These are phyloP conservation scores for Nyctalus aviator DNA, from an alignment of 2,797 vertebrate genomes.

Conservation along the genomic window DNA sequence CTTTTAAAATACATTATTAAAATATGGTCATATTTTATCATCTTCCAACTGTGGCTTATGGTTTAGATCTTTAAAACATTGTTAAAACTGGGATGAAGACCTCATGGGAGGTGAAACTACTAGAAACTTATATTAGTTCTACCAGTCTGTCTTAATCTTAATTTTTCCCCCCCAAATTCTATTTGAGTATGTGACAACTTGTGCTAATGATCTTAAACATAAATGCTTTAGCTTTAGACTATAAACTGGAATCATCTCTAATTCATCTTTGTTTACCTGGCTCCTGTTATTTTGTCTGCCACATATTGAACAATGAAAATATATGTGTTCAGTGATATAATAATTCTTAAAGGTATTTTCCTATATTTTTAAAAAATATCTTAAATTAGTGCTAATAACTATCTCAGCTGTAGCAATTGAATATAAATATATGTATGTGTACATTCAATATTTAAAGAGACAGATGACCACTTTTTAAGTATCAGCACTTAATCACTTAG, in stretches of 20 bases:
- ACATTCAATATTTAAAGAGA: conserved; percentile 67
- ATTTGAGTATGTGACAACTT: neutral
- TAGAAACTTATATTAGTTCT: neutral
- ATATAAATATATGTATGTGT: conserved; percentile 17
- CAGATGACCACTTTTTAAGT: conserved; percentile 69
- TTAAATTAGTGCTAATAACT: conserved; percentile 42
- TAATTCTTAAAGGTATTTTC: conserved; percentile 48
- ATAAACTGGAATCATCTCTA: neutral
- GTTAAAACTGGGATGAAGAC: neutral
- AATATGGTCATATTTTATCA: conserved; percentile 70
- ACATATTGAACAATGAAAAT: conserved; percentile 40
- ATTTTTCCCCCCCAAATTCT: neutral
- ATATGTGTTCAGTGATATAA: conserved; percentile 10
- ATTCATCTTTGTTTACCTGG: neutral
- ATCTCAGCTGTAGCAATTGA: conserved; percentile 18
- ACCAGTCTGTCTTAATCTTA: conserved; percentile 21
- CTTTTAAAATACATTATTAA: conserved; percentile 75
- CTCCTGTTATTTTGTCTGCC: neutral
- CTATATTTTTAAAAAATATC: neutral
- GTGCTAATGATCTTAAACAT: conserved; percentile 35
- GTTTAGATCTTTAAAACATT: conserved; percentile 37
- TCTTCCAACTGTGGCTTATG: conserved; percentile 46
- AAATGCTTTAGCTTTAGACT: neutral
- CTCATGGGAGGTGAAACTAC: neutral
- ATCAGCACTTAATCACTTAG: conserved; percentile 68